Percentiles rank a stretch among this genome's conserved stretches.
phyloP scores from a whole-genome alignment of 2,888 invertebrate species.

The Diabrotica balteata region DNA sequence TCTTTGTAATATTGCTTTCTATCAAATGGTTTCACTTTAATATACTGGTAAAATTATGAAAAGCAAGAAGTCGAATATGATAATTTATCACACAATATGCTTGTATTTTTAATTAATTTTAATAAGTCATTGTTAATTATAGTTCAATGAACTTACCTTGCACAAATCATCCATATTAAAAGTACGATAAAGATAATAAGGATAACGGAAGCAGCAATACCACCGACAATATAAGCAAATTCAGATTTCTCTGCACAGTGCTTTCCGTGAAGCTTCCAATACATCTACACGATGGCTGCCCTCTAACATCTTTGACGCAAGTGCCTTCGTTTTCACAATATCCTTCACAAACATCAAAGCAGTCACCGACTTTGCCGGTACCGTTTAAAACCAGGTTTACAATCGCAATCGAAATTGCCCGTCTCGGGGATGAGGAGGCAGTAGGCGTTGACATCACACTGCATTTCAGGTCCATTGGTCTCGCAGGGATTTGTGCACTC shows the following conservation, averaged over 20 bases:
- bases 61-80: no score
- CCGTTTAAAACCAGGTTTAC: conserved; percentile 93
- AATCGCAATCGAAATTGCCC: conserved; percentile 87
- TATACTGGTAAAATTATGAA: no score
- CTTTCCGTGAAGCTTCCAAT: conserved; percentile 89
- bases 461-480: conserved; percentile 79
- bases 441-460: conserved; percentile 87
- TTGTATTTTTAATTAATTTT: no score
- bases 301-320: conserved; percentile 83
- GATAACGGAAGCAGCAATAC: conserved; percentile 92
- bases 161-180: conserved; percentile 97
- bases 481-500: conserved; percentile 94
- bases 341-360: conserved; percentile 82
- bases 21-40: no score
- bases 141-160: conserved; percentile 66
- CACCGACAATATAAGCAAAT: conserved; percentile 93
- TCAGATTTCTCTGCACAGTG: conserved; percentile 92
- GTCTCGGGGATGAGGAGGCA: conserved; percentile 85
- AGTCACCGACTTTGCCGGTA: conserved; percentile 73
- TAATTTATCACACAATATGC: no score
- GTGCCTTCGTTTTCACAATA: conserved; percentile 91
- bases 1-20: no score
- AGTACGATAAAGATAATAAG: conserved; percentile 91
- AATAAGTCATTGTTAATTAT: background rate
- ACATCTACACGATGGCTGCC: conserved; percentile 87